Base-by-base conservation (phyloP, 2,113 vertebrate genomes). In the Naja naja region DNA sequence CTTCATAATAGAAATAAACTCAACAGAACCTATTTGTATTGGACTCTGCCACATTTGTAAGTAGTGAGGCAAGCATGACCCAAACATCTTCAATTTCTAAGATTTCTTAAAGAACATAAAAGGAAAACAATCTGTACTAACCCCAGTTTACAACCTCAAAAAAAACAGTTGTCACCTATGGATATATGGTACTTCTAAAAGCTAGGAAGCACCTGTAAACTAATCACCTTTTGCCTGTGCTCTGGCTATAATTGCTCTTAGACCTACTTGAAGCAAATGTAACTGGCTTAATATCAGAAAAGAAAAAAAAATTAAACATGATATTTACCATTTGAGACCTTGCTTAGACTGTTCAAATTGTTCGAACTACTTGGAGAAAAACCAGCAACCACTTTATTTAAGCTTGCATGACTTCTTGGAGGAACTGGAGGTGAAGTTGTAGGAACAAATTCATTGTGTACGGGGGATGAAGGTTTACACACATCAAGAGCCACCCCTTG, bases 261-360 rank as follows among this genome's bases (percentile, higher is more conserved):
- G 43, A 89, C 9, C 45, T 86, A 85, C 81, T 2, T 49, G 39
- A 22, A 81, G 60, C 55, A 43, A 88, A 93, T 45, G 89, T n/a
- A 34, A 55, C n/a, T 58, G 45, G 7, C 3, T 53, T 60, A 47
- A 20, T 1, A 0, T 39, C 52, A 58, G 0, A 22, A 4, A 53
- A 53, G 1, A 43, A 0, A 88, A 49, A 49, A 6, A 12, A 0
- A 11, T 64, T 64, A 86, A 25, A 27, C 0, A 4, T 45, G 0
- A 43, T n/a, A n/a, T 56, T 69, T 95, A 97, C 96, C 96, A 95
- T 91, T 93, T 45, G 74, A 89, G 4, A 45, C 11, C 58, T 93
- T 54, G 91, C 89, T 0, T 1, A 74, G n/a, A n/a, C 18, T 45
- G 23, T 3, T 23, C 6, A 3, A 0, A 0, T 89, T 49, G 89